Evolutionary conservation across 1,140 invertebrate genomes (phyloP).

Genomic region (Oncopeltus fasciatus): DNA sequence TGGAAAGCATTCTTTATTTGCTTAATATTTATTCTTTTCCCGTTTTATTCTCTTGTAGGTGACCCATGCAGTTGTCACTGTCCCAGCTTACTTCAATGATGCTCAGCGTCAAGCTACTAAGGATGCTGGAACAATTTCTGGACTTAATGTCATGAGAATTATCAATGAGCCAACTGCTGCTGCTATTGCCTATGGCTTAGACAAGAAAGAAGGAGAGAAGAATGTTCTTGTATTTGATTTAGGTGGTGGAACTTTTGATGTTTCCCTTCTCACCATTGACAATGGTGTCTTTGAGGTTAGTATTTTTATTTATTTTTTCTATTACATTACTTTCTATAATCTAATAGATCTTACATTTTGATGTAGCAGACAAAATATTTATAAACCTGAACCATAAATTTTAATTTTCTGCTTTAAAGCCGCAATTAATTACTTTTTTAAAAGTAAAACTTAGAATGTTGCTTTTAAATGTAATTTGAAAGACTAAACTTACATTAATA

Average conservation of each 20-base stretch:
- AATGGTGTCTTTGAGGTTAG: conserved; percentile 74
- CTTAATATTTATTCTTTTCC: too few relatives aligned
- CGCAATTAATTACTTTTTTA: too few relatives aligned
- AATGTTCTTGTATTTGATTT: conserved; percentile 98
- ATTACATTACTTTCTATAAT: too few relatives aligned
- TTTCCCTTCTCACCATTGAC: conserved; percentile 96
- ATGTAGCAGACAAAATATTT: too few relatives aligned
- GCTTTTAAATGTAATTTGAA: too few relatives aligned
- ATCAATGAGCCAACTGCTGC: conserved; percentile 99
- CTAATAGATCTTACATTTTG: too few relatives aligned
- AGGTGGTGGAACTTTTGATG: conserved; percentile 99
- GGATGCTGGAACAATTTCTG: conserved; percentile 75
- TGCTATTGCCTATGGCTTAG: conserved; percentile 97
- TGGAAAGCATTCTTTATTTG: too few relatives aligned
- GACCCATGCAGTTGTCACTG: conserved; percentile 96
- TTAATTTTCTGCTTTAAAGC: too few relatives aligned
- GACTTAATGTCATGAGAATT: conserved; percentile 94
- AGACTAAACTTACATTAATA: too few relatives aligned
- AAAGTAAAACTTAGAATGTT: too few relatives aligned
- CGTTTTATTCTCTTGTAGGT: conserved; percentile 44
- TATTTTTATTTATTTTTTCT: too few relatives aligned
- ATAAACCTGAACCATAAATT: too few relatives aligned
- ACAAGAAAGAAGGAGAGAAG: conserved; percentile 98
- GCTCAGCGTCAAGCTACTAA: conserved; percentile 96
- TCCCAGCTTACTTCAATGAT: conserved; percentile 97